Conservation (phyloP, 2,113 vertebrate species). For the Neotragus moschatus region DNA sequence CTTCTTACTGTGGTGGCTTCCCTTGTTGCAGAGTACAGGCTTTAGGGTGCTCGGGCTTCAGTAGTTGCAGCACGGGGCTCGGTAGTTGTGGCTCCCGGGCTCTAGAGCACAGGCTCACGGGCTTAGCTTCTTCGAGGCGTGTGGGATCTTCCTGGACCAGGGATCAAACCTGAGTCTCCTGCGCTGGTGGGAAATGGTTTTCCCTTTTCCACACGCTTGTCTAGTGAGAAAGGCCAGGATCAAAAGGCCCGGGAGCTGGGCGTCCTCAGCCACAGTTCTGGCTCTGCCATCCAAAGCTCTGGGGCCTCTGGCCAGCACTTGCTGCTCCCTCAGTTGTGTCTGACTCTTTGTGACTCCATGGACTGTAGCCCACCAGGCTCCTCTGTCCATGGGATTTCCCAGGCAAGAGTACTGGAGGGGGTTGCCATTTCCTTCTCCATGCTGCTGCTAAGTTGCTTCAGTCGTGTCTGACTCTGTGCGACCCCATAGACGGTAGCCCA, state of each 20-base stretch:
- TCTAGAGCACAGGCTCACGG: background rate
- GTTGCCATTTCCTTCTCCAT: background rate
- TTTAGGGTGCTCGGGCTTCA: background rate
- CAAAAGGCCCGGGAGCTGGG: background rate
- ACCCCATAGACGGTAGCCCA: no score
- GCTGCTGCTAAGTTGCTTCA: no score
- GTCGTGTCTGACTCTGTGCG: no score
- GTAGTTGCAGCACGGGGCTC: background rate
- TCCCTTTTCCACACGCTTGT: background rate
- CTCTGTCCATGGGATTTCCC: background rate
- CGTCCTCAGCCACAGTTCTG: background rate
- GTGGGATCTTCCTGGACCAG: background rate
- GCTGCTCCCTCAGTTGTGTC: accelerated
- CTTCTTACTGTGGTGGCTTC: background rate
- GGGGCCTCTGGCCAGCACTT: background rate
- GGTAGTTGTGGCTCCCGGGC: accelerated
- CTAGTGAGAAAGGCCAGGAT: background rate
- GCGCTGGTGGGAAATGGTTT: background rate
- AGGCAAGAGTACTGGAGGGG: background rate
- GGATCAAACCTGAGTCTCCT: background rate
- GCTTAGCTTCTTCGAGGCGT: background rate
- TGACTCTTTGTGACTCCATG: accelerated
- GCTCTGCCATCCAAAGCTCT: background rate
- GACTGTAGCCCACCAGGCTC: background rate
- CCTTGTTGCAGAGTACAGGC: background rate